Evolutionary conservation across 2,888 invertebrate species (phyloP).

Genomic region (Pheosia gnoma): DNA sequence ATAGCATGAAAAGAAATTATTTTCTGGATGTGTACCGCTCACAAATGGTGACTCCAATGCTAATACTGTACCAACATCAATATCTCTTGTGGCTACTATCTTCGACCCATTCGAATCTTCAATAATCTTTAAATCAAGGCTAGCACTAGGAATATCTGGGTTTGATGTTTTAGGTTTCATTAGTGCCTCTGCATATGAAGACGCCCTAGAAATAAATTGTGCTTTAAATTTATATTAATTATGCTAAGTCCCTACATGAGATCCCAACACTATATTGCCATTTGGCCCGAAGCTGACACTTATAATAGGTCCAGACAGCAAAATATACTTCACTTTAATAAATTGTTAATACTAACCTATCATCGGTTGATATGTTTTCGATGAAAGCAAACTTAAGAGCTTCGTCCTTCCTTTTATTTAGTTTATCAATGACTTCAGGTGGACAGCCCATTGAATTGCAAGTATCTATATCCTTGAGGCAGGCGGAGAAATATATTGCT

Average conservation of each 20-base stretch:
- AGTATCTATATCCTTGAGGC: neutral
- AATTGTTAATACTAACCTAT: neutral
- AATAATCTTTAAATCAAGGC: neutral
- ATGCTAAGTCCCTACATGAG: no score
- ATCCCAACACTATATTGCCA: no score
- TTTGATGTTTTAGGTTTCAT: neutral
- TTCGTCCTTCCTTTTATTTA: neutral
- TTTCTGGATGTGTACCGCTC: neutral
- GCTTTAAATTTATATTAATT: no score
- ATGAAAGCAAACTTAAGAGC: neutral
- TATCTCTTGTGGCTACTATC: slow-evolving; percentile 2
- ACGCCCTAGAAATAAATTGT: neutral
- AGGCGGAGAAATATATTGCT: neutral
- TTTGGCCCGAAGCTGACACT: no score
- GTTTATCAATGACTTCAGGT: neutral
- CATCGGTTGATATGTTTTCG: neutral
- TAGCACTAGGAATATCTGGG: neutral
- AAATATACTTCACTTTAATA: no score
- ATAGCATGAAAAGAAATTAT: neutral
- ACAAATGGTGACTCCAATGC: slow-evolving; percentile 1
- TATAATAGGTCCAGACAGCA: no score
- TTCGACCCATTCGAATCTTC: neutral
- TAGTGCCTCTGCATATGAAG: neutral
- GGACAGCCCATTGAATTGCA: slow-evolving; percentile 3
- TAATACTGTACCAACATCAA: slow-evolving; percentile 2